Percentiles rank a stretch among this genome's conserved stretches.
Conservation (phyloP, 1,140 invertebrate genomes). For the Hypothenemus hampei region DNA sequence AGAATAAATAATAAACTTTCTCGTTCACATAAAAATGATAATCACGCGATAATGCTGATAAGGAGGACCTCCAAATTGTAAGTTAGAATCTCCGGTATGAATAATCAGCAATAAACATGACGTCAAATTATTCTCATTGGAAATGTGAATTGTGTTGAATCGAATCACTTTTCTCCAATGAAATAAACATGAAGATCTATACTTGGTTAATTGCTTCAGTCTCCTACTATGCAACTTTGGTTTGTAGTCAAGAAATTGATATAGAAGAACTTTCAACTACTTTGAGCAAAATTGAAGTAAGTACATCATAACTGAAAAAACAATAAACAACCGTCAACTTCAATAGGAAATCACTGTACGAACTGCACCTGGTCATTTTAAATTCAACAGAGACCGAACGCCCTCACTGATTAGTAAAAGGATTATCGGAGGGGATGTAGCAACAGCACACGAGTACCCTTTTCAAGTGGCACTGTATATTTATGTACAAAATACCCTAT, state of each 20-base stretch:
- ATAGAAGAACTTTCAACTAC: not conserved
- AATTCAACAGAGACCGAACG: not conserved
- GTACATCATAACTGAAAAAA: not conserved
- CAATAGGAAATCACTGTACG: slow-evolving; percentile 2
- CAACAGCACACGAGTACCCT: slow-evolving; percentile 41
- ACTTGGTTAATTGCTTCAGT: too few relatives aligned
- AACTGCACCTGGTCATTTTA: not conserved
- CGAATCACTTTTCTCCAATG: too few relatives aligned
- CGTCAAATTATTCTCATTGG: too few relatives aligned
- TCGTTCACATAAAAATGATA: too few relatives aligned
- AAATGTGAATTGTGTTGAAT: too few relatives aligned
- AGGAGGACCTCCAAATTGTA: too few relatives aligned
- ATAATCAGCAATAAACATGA: too few relatives aligned
- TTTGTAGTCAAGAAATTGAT: not conserved
- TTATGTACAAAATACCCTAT: slow-evolving; percentile 36
- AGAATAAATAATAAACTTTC: too few relatives aligned
- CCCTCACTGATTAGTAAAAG: slow-evolving; percentile 6
- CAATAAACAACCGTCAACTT: not conserved
- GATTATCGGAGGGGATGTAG: slow-evolving; percentile 38
- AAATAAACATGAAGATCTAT: too few relatives aligned
- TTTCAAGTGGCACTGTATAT: slow-evolving; percentile 48
- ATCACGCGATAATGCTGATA: too few relatives aligned
- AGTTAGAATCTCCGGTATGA: too few relatives aligned
- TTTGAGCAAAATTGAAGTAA: not conserved
- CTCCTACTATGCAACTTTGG: not conserved